phyloP scores from a whole-genome alignment of 2,888 invertebrate genomes.

The Plutella xylostella region DNA sequence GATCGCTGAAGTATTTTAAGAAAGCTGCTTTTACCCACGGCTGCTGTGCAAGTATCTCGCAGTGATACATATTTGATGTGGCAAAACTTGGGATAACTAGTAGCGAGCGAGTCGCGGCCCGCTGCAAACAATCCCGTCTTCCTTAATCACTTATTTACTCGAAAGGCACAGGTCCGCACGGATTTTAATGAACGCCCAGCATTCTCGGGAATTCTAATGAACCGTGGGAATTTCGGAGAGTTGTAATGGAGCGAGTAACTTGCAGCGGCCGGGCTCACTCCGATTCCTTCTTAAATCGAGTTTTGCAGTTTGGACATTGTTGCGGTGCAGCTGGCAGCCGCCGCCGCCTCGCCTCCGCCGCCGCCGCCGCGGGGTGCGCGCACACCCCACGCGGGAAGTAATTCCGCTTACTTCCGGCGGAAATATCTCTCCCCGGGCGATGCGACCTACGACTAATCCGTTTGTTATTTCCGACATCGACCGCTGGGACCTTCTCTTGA shows the following conservation, averaged over 20 bases:
- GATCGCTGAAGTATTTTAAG: no score
- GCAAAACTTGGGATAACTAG: background rate
- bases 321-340: constrained; percentile 34
- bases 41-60: no score
- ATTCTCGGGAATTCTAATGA: constrained; percentile 61
- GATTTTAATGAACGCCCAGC: constrained; percentile 62
- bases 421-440: constrained; percentile 52
- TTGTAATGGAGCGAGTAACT: constrained; percentile 53
- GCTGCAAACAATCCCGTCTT: constrained; percentile 65
- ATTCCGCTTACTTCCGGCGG: constrained; percentile 55
- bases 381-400: constrained; percentile 46
- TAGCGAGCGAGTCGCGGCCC: constrained; percentile 21
- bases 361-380: background rate
- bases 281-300: constrained; percentile 40
- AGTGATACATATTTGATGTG: background rate
- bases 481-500: constrained; percentile 42
- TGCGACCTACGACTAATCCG: constrained; percentile 58
- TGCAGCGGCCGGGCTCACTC: constrained; percentile 21
- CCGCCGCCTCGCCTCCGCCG: background rate
- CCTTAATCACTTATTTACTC: constrained; percentile 69
- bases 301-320: constrained; percentile 43
- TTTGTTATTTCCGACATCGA: constrained; percentile 63
- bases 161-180: constrained; percentile 35
- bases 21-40: no score
- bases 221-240: constrained; percentile 58